Evolutionary conservation across 2,888 invertebrate species (phyloP).

Genomic region (Aleiodes leptofemur): DNA sequence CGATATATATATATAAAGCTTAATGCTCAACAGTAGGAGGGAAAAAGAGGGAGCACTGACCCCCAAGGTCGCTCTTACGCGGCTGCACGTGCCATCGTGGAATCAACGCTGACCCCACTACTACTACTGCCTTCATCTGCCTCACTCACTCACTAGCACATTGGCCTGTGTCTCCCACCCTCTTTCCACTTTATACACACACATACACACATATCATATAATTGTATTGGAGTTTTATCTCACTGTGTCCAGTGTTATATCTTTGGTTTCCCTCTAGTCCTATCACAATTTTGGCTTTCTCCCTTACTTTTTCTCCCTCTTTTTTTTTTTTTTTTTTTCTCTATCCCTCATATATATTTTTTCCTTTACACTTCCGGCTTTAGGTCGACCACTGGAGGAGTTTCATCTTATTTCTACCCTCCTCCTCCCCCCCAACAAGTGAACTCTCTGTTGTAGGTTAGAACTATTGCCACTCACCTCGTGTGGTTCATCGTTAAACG

Average conservation of each 20-base stretch:
- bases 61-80: conserved; percentile 72
- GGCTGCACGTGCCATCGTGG: conserved; percentile 69
- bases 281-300: conserved; percentile 30
- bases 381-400: neutral
- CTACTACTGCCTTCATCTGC: conserved; percentile 10
- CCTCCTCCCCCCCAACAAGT: neutral
- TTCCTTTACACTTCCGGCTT: conserved; percentile 30
- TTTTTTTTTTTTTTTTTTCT: neutral
- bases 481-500: neutral
- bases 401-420: conserved; percentile 11
- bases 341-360: neutral
- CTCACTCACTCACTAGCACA: conserved; percentile 24
- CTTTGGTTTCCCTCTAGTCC: conserved; percentile 6
- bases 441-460: neutral
- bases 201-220: neutral
- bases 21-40: conserved; percentile 27
- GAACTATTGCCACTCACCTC: conserved; percentile 23
- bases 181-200: conserved; percentile 19
- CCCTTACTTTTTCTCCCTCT: conserved; percentile 4
- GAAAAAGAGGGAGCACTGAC: conserved; percentile 65
- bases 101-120: conserved; percentile 62
- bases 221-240: conserved; percentile 24
- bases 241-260: conserved; percentile 13
- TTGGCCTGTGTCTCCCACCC: conserved; percentile 12
- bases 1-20: conserved; percentile 28